Percentiles rank a stretch among this genome's conserved stretches.
Evolutionary conservation across 2,113 vertebrate genomes (phyloP).

Genomic region (Jacana jacana): DNA sequence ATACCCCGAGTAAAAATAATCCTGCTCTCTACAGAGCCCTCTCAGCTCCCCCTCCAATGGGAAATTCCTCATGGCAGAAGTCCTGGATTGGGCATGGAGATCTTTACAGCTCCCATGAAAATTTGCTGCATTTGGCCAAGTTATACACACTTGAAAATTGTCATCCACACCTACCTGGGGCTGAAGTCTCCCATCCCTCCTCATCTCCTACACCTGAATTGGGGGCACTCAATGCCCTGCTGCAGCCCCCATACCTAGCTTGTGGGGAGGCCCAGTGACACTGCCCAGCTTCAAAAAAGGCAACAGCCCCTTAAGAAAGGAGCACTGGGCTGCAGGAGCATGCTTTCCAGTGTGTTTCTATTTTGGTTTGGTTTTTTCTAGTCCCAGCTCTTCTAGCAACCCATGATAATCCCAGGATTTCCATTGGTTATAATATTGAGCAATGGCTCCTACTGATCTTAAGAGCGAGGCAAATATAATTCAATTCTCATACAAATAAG

Average conservation of each 20-base stretch:
- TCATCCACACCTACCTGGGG: background rate
- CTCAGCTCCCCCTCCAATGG: background rate
- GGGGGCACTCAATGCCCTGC: background rate
- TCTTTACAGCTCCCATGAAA: background rate
- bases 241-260: fast-evolving
- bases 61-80: background rate
- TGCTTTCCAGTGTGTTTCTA: background rate
- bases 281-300: background rate
- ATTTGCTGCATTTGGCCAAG: background rate
- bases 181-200: background rate
- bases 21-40: background rate
- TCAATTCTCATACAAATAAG: background rate
- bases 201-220: background rate
- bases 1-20: background rate
- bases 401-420: fast-evolving
- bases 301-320: background rate
- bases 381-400: background rate
- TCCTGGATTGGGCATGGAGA: background rate
- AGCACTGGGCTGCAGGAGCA: fast-evolving
- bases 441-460: background rate
- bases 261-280: background rate
- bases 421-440: background rate
- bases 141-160: background rate
- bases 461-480: background rate
- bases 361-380: too few relatives aligned